Evolutionary conservation across 2,797 vertebrate genomes (phyloP).

Genomic region (Gobionotothen gibberifrons): DNA sequence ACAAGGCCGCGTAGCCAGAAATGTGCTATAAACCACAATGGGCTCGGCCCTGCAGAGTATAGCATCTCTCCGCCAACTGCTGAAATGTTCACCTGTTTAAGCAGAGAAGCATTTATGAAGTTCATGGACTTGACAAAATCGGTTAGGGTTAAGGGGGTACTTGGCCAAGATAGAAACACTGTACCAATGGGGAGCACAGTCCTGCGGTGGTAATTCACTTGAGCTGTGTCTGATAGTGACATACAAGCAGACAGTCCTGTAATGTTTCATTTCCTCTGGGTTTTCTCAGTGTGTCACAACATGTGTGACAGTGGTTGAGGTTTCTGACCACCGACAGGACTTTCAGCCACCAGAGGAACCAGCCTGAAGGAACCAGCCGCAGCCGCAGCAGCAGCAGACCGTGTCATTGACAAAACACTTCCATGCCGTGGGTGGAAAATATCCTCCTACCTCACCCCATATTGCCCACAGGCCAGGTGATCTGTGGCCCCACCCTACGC

Average conservation of each 20-base stretch:
- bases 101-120: conserved; percentile 17
- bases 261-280: conserved; percentile 38
- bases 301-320: conserved; percentile 67
- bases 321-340: conserved; percentile 72
- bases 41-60: conserved; percentile 58
- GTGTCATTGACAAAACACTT: conserved; percentile 69
- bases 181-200: neutral
- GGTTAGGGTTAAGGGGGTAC: neutral
- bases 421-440: conserved; percentile 48
- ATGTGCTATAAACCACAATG: conserved; percentile 75
- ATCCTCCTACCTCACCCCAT: conserved; percentile 11
- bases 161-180: neutral
- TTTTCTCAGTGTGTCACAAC: conserved; percentile 47
- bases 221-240: conserved; percentile 22
- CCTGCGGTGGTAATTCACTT: neutral
- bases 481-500: conserved; percentile 44
- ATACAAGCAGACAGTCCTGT: conserved; percentile 17
- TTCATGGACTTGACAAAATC: conserved; percentile 11
- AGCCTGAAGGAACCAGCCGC: conserved; percentile 52
- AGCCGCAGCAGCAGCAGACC: conserved; percentile 51
- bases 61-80: conserved; percentile 30
- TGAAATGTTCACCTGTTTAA: conserved; percentile 47
- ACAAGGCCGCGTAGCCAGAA: conserved; percentile 77
- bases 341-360: conserved; percentile 56
- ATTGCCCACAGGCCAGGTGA: conserved; percentile 64